Conservation (phyloP, 53 echinoderm and acorn worm species). For the Glandiceps talaboti region DNA sequence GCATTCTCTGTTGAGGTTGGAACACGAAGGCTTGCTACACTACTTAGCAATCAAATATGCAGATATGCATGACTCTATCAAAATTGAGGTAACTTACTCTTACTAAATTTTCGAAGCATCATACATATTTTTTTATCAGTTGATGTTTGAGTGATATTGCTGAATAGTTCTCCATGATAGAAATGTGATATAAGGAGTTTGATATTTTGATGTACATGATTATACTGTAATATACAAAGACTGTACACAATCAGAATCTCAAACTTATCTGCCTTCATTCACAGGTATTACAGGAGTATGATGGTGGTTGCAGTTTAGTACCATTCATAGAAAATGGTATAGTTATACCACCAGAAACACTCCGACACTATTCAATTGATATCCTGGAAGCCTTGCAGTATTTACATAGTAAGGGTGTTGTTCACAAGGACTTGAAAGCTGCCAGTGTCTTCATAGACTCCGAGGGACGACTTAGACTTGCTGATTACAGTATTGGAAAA, state of each 20-base stretch:
- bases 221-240: no score
- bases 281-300: conserved; percentile 81
- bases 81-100: conserved; percentile 49
- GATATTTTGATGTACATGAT: no score
- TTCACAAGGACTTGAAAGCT: conserved; percentile 78
- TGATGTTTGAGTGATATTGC: no score
- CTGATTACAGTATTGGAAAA: conserved; percentile 84
- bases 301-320: conserved; percentile 55
- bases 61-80: conserved; percentile 69
- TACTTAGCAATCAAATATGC: conserved; percentile 74
- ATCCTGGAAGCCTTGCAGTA: conserved; percentile 60
- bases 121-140: no score
- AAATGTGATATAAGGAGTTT: no score
- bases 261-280: no score
- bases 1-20: conserved; percentile 48
- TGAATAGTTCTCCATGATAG: no score
- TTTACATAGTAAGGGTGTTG: conserved; percentile 74
- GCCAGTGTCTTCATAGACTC: conserved; percentile 57
- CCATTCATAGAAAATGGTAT: conserved; percentile 32
- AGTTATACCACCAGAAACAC: conserved; percentile 34
- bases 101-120: no score
- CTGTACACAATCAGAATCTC: no score
- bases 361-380: conserved; percentile 69
- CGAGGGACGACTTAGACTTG: conserved; percentile 50
- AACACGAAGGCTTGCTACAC: conserved; percentile 73